Evolutionary conservation across 2,888 invertebrate species (phyloP).

Genomic region (Steinernema carpocapsae): DNA sequence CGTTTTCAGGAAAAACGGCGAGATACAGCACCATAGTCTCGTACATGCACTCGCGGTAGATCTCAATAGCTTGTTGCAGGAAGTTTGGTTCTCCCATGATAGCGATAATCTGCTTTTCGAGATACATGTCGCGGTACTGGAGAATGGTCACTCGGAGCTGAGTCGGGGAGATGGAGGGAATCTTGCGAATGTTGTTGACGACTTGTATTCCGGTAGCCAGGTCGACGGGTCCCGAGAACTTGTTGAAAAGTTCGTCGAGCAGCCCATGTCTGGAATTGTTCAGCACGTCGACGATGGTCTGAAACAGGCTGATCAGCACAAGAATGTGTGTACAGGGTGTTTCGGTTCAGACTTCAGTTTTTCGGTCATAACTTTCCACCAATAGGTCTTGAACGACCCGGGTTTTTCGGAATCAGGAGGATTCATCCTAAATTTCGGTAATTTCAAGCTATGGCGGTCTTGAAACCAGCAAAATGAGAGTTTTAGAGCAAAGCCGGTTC

Average conservation of each 20-base stretch:
- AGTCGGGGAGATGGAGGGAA: constrained; percentile 65
- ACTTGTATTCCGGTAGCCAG: constrained; percentile 64
- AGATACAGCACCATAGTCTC: constrained; percentile 67
- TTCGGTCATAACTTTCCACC: too few relatives aligned
- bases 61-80: constrained; percentile 60
- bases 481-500: too few relatives aligned
- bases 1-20: constrained; percentile 67
- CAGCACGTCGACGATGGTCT: constrained; percentile 61
- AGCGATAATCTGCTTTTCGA: constrained; percentile 63
- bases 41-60: constrained; percentile 67
- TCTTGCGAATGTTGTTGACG: constrained; percentile 67
- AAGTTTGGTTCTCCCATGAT: constrained; percentile 62
- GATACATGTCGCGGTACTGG: constrained; percentile 66
- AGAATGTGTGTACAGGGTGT: too few relatives aligned
- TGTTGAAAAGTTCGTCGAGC: constrained; percentile 67
- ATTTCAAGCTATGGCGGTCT: too few relatives aligned
- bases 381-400: too few relatives aligned
- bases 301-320: constrained; percentile 24
- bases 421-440: too few relatives aligned
- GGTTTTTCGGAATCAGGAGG: background rate
- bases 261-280: constrained; percentile 64
- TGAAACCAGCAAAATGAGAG: too few relatives aligned
- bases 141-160: constrained; percentile 65
- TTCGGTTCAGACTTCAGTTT: too few relatives aligned
- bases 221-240: constrained; percentile 66